Evolutionary conservation across 92 coral and sea anemone genomes (phyloP).

Genomic region (Zoanthus gigantus): DNA sequence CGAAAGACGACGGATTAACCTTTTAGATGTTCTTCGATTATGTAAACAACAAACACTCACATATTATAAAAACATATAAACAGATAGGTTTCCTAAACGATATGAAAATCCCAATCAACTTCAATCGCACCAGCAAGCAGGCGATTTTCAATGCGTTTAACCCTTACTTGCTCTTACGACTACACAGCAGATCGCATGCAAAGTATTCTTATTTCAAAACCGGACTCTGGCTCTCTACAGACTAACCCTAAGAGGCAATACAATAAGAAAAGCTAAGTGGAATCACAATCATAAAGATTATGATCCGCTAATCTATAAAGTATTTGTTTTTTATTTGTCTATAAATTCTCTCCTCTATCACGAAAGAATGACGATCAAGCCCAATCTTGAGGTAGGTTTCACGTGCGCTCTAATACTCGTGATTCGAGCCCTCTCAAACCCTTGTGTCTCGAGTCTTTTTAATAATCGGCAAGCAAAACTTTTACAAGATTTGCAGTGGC

Average conservation of each 20-base stretch:
- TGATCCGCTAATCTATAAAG: constrained; percentile 46
- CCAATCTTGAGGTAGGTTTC: background rate
- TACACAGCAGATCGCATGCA: background rate
- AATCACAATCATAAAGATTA: constrained; percentile 21
- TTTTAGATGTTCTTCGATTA: constrained; percentile 25
- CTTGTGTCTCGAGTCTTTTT: background rate
- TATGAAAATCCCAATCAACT: background rate
- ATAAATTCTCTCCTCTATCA: constrained; percentile 5
- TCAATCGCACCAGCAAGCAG: constrained; percentile 6
- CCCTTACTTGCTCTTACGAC: constrained; percentile 6
- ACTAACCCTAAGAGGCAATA: constrained; percentile 25
- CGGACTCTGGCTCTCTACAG: constrained; percentile 15
- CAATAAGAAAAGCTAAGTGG: constrained; percentile 26
- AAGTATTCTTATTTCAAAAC: background rate
- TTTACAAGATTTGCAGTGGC: background rate
- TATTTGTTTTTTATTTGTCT: constrained; percentile 41
- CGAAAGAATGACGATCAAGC: constrained; percentile 1
- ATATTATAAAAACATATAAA: background rate
- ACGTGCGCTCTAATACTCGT: background rate
- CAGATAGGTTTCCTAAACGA: background rate
- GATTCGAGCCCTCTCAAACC: background rate
- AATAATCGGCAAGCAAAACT: background rate
- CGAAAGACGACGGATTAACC: constrained; percentile 32
- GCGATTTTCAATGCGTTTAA: constrained; percentile 13
- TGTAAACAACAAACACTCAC: constrained; percentile 20